Evolutionary conservation across 2,797 vertebrate species (phyloP).

Genomic region (Menidia menidia): DNA sequence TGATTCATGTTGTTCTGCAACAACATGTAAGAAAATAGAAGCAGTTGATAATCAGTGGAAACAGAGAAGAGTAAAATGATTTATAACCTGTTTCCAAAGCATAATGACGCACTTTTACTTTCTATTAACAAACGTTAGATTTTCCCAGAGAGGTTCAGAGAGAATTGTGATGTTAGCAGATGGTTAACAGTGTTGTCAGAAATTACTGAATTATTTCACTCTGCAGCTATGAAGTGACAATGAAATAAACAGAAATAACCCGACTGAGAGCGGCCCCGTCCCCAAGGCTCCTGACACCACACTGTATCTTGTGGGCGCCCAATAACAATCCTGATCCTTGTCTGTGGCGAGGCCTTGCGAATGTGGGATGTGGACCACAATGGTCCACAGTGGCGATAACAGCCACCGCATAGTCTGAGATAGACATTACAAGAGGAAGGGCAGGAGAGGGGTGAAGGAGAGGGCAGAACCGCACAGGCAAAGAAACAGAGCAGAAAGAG

Average conservation of each 20-base stretch:
- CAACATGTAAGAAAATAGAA: too few relatives aligned
- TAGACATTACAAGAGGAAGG: constrained; percentile 52
- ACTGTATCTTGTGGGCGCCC: constrained; percentile 58
- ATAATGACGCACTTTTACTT: too few relatives aligned
- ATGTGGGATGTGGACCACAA: constrained; percentile 59
- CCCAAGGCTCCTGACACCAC: constrained; percentile 26
- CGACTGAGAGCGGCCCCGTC: constrained; percentile 28
- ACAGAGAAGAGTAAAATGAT: too few relatives aligned
- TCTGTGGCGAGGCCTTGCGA: constrained; percentile 60
- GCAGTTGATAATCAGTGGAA: too few relatives aligned
- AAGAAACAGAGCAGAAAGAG: constrained; percentile 20
- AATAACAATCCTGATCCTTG: constrained; percentile 69
- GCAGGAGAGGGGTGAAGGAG: constrained; percentile 28
- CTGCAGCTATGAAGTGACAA: not conserved
- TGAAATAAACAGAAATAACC: constrained; percentile 12
- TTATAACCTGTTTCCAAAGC: too few relatives aligned
- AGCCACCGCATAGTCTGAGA: constrained; percentile 49
- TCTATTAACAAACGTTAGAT: too few relatives aligned
- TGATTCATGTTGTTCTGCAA: too few relatives aligned
- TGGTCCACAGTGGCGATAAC: constrained; percentile 62
- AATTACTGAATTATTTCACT: not conserved
- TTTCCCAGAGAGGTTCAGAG: too few relatives aligned
- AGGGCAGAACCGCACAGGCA: not conserved
- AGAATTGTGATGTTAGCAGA: not conserved
- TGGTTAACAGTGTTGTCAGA: not conserved